These are phyloP conservation scores for Magallana nippona DNA, from an alignment of 2,888 invertebrate species.

Conservation along the genomic window DNA sequence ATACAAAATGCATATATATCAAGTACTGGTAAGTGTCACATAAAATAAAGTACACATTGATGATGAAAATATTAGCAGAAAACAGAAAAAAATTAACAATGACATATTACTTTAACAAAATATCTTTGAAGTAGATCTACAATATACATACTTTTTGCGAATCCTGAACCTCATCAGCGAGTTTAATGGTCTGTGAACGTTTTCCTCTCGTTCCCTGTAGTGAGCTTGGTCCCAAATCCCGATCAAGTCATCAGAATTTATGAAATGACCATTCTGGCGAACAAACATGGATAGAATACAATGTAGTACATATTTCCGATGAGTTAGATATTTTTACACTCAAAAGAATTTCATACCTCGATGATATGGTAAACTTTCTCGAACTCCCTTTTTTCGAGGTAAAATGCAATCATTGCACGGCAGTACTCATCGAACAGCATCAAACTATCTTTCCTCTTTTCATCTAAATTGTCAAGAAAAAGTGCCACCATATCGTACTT, in stretches of 20 bases:
- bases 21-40: too few species aligned
- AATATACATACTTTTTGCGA: slow-evolving; percentile 55
- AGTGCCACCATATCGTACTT: slow-evolving; percentile 2
- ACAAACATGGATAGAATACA: neutral
- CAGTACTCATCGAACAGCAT: slow-evolving; percentile 41
- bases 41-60: too few species aligned
- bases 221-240: slow-evolving; percentile 67
- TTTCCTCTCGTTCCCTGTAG: slow-evolving; percentile 54
- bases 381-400: slow-evolving; percentile 42
- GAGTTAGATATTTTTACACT: too few species aligned
- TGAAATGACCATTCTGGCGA: slow-evolving; percentile 50
- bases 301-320: too few species aligned
- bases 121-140: too few species aligned
- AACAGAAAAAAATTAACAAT: too few species aligned
- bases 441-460: slow-evolving; percentile 19
- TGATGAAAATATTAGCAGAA: too few species aligned
- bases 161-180: slow-evolving; percentile 56
- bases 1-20: neutral
- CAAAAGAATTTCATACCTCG: slow-evolving; percentile 36
- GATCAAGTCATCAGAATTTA: slow-evolving; percentile 49
- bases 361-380: slow-evolving; percentile 32
- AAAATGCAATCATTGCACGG: slow-evolving; percentile 43
- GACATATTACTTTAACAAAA: too few species aligned
- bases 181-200: slow-evolving; percentile 49
- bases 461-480: slow-evolving; percentile 16